These are phyloP conservation scores for Drosophila bocqueti DNA, from an alignment of 1,140 invertebrate genomes.

Conservation along the genomic window DNA sequence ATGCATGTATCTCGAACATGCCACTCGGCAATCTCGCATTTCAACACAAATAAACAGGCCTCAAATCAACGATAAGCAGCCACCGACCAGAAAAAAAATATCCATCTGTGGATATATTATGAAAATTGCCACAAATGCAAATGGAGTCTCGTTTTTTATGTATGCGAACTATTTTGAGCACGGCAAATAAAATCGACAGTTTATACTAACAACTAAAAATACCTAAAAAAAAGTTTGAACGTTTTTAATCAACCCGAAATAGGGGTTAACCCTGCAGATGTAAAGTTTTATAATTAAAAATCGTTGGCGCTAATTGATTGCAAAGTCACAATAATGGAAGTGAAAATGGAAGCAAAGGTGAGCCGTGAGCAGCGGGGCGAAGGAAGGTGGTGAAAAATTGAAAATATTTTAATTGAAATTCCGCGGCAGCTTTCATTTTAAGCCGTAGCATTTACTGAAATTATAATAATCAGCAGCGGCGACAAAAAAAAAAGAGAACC, in stretches of 20 bases:
- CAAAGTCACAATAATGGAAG: slow-evolving; percentile 29
- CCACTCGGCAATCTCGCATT: slow-evolving; percentile 48
- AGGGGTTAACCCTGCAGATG: slow-evolving; percentile 14
- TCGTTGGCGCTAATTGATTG: slow-evolving; percentile 57
- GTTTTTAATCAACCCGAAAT: slow-evolving; percentile 35
- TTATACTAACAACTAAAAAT: slow-evolving; percentile 8
- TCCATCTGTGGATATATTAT: slow-evolving; percentile 47
- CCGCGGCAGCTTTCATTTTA: slow-evolving; percentile 53
- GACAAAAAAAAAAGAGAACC: slow-evolving; percentile 10
- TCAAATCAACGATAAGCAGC: slow-evolving; percentile 39
- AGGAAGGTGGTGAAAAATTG: slow-evolving; percentile 20
- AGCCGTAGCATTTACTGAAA: slow-evolving; percentile 58
- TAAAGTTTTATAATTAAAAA: slow-evolving; percentile 60
- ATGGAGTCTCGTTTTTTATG: slow-evolving; percentile 53
- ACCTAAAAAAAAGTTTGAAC: slow-evolving; percentile 15
- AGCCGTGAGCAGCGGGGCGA: neutral
- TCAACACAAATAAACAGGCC: slow-evolving; percentile 48
- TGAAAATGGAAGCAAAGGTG: slow-evolving; percentile 12
- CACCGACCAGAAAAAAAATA: slow-evolving; percentile 27
- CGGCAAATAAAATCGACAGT: slow-evolving; percentile 12
- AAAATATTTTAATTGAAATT: slow-evolving; percentile 73
- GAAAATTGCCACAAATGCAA: slow-evolving; percentile 71
- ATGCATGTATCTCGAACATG: slow-evolving; percentile 64
- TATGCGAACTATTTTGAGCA: slow-evolving; percentile 51
- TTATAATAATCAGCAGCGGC: slow-evolving; percentile 58